Evolutionary conservation across 2,797 vertebrate species (phyloP).

Genomic region (Cossypha polioptera): DNA sequence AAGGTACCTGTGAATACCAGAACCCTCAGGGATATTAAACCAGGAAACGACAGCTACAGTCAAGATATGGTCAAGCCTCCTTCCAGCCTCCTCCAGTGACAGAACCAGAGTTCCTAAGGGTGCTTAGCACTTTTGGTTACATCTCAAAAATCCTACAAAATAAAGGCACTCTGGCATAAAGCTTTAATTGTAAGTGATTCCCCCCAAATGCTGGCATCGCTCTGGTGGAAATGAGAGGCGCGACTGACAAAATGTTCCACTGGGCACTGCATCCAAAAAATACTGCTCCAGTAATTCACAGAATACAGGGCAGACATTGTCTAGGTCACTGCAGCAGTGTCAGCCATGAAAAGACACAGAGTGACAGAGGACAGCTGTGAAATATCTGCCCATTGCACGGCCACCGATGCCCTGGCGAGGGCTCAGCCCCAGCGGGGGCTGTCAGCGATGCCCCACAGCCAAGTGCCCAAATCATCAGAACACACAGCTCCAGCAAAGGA

Average conservation of each 20-base stretch:
- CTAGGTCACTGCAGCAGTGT: neutral
- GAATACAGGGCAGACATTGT: neutral
- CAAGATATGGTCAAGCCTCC: neutral
- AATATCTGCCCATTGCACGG: rapidly evolving
- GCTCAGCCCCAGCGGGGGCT: neutral
- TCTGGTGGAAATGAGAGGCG: neutral
- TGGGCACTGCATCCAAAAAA: neutral
- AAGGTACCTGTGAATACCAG: neutral
- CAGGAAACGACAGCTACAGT: neutral
- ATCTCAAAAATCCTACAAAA: neutral
- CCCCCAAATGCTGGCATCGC: neutral
- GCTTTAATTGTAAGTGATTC: neutral
- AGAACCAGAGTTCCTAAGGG: neutral
- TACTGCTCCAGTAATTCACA: neutral
- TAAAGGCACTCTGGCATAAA: neutral
- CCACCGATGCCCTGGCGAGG: neutral
- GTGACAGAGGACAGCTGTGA: slow-evolving; percentile 9
- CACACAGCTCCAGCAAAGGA: neutral
- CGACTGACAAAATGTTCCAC: neutral
- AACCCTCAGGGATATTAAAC: neutral
- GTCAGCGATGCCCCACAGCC: neutral
- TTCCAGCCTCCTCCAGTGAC: neutral
- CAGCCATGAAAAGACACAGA: neutral
- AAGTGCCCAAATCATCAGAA: neutral
- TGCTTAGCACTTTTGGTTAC: neutral